Conservation (phyloP, 2,113 vertebrate genomes). For the Brachyistius frenatus region DNA sequence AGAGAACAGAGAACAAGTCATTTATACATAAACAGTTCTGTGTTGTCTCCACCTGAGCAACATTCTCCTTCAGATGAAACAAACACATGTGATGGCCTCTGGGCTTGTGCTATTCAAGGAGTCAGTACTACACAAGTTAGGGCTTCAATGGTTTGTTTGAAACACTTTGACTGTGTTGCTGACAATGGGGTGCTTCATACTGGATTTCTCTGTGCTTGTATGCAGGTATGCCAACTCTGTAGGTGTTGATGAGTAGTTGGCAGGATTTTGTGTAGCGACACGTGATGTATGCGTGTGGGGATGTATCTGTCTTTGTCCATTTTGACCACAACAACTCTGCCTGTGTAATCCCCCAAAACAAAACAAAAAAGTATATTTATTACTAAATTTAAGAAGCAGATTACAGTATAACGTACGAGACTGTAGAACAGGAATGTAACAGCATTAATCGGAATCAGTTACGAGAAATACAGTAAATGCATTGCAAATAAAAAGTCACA, state of each 20-base stretch:
- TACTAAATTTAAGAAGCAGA: neutral
- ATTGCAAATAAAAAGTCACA: neutral
- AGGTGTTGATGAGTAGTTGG: constrained; percentile 47
- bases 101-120: constrained; percentile 31
- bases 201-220: neutral
- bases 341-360: neutral
- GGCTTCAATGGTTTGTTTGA: constrained; percentile 1
- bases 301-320: neutral
- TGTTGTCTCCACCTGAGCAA: constrained; percentile 29
- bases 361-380: neutral
- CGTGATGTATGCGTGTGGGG: neutral
- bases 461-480: neutral
- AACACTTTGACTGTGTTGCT: constrained; percentile 7
- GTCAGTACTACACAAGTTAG: constrained; percentile 3
- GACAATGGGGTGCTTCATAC: neutral
- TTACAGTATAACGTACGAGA: neutral
- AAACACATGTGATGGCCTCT: constrained; percentile 4
- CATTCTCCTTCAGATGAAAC: neutral
- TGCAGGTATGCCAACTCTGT: constrained; percentile 26
- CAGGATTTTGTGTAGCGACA: constrained; percentile 4
- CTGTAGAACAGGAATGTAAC: neutral
- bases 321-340: neutral
- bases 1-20: constrained; percentile 11
- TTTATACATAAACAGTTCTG: constrained; percentile 8
- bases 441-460: too few relatives aligned